A percentile compares a stretch with the other conserved stretches of the same genome.
phyloP scores from a whole-genome alignment of 2,888 invertebrate species.

The Cataglyphis rosenhaueri region DNA sequence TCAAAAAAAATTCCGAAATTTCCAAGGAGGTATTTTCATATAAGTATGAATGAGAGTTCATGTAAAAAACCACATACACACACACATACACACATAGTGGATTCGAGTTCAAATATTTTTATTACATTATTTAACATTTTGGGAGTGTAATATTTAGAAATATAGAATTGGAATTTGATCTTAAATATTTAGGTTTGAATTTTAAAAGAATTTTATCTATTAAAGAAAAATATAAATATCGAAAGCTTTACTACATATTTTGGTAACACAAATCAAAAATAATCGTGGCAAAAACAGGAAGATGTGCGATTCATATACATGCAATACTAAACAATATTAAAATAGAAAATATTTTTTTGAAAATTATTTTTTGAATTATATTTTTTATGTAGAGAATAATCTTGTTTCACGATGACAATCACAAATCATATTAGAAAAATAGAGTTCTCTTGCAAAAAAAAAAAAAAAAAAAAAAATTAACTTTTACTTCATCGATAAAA shows the following conservation, averaged over 20 bases:
- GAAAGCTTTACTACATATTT: background rate
- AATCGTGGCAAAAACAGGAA: background rate
- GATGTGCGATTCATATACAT: background rate
- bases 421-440: background rate
- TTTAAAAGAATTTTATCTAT: background rate
- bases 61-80: background rate
- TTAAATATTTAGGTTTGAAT: background rate
- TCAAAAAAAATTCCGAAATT: background rate
- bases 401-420: background rate
- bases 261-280: background rate
- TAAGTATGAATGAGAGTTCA: background rate
- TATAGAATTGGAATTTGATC: background rate
- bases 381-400: background rate
- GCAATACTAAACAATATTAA: background rate
- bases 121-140: background rate
- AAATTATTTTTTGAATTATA: background rate
- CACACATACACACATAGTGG: too few species aligned
- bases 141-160: background rate
- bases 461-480: background rate
- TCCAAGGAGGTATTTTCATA: background rate
- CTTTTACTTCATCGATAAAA: background rate
- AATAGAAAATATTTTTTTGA: background rate
- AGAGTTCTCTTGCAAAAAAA: background rate
- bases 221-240: background rate
- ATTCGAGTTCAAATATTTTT: background rate